phyloP scores from a whole-genome alignment of 2,113 vertebrate species.

The Lampris megalopsis region DNA sequence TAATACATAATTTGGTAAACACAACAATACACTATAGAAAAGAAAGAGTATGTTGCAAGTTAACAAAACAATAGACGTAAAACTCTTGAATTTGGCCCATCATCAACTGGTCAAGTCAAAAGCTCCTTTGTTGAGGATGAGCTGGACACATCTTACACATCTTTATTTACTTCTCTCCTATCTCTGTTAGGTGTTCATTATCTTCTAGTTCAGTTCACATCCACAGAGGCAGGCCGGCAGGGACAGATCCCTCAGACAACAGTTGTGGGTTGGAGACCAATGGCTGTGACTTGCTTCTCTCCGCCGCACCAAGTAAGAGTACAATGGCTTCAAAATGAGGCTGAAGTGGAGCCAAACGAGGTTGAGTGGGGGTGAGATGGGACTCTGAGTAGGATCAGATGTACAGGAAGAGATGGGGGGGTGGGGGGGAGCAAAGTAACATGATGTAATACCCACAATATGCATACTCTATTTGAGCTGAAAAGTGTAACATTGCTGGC shows the following conservation, averaged over 20 bases:
- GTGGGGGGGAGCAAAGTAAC: not conserved
- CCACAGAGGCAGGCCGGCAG: not conserved
- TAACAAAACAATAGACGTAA: too few relatives aligned
- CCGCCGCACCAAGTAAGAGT: not conserved
- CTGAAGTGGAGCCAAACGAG: conserved; percentile 8
- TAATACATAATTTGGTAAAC: too few relatives aligned
- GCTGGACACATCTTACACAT: not conserved
- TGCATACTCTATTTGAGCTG: conserved; percentile 11
- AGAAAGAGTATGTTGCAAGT: too few relatives aligned
- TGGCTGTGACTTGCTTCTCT: not conserved
- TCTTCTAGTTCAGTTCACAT: not conserved
- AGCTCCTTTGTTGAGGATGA: too few relatives aligned
- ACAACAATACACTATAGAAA: too few relatives aligned
- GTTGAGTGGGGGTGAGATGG: not conserved
- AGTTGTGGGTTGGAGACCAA: not conserved
- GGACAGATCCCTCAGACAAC: conserved; percentile 4
- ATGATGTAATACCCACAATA: conserved; percentile 11
- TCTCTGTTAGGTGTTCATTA: not conserved
- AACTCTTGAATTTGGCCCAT: too few relatives aligned
- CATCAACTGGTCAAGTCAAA: too few relatives aligned
- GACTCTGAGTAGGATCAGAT: not conserved
- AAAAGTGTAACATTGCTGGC: not conserved
- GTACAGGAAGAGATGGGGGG: not conserved
- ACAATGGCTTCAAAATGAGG: conserved; percentile 11
- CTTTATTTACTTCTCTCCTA: too few relatives aligned